These are phyloP conservation scores for Tetrao urogallus DNA, from an alignment of 2,113 vertebrate genomes.

Conservation along the genomic window DNA sequence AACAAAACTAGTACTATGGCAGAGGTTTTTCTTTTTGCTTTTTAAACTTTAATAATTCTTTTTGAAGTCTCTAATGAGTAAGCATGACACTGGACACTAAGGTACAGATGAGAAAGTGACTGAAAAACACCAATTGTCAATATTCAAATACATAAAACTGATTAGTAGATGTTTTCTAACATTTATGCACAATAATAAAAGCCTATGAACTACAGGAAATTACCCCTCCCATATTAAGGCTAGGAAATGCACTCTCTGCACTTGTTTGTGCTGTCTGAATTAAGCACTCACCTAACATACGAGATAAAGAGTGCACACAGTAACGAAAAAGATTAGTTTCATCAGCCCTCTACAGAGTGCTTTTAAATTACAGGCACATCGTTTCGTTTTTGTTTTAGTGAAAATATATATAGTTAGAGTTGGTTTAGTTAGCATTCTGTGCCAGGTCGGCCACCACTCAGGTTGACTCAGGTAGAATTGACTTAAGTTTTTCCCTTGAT, in stretches of 20 bases:
- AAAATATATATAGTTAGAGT: constrained; percentile 66
- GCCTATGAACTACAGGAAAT: constrained; percentile 76
- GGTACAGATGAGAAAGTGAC: constrained; percentile 75
- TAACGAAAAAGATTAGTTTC: constrained; percentile 64
- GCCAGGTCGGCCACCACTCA: constrained; percentile 61
- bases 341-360: constrained; percentile 76
- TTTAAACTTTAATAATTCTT: constrained; percentile 71
- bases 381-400: constrained; percentile 75
- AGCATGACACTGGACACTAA: constrained; percentile 81
- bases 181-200: constrained; percentile 80
- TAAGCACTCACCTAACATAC: constrained; percentile 66
- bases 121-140: constrained; percentile 82
- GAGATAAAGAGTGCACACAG: constrained; percentile 69
- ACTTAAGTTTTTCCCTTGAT: constrained; percentile 62
- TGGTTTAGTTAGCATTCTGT: constrained; percentile 70
- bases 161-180: constrained; percentile 78
- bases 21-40: constrained; percentile 59
- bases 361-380: constrained; percentile 86
- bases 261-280: constrained; percentile 78
- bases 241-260: constrained; percentile 79
- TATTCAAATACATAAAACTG: constrained; percentile 78
- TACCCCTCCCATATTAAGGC: constrained; percentile 82
- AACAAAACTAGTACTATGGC: constrained; percentile 78
- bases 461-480: constrained; percentile 72
- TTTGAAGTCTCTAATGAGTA: constrained; percentile 74